A percentile compares a stretch with the other conserved stretches of the same genome.
Conservation (phyloP, 2,113 vertebrate genomes). For the Leuciscus idus region DNA sequence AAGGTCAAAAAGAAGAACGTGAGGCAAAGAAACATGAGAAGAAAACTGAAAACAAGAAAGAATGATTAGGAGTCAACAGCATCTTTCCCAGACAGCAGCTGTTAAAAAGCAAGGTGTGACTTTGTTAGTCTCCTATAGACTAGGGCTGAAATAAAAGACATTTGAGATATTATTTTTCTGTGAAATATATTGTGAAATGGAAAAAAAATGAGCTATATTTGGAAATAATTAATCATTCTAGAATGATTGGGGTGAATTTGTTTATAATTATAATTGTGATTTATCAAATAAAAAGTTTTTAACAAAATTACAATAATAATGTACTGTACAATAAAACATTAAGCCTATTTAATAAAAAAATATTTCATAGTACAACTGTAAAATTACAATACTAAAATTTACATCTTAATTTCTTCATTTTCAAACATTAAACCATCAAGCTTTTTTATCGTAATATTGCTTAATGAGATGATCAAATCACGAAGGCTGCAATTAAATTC, state of each 20-base stretch:
- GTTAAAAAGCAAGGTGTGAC: neutral
- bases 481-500: too few species aligned
- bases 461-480: too few species aligned
- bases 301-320: neutral
- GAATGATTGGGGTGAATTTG: neutral
- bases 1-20: neutral
- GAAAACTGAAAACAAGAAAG: neutral
- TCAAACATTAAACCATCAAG: neutral
- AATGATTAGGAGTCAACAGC: neutral
- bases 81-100: neutral
- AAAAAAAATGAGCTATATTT: neutral
- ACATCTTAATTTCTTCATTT: neutral
- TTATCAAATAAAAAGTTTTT: neutral
- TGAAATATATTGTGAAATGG: neutral
- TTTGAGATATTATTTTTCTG: neutral
- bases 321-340: neutral
- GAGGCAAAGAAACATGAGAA: neutral
- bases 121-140: neutral
- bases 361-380: neutral
- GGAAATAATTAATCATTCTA: neutral
- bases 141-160: neutral
- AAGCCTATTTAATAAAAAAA: neutral
- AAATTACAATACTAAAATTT: neutral
- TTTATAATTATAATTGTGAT: neutral
- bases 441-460: neutral